Base-by-base conservation (phyloP, 2,888 invertebrate genomes). In the Cheilosia urbana region DNA sequence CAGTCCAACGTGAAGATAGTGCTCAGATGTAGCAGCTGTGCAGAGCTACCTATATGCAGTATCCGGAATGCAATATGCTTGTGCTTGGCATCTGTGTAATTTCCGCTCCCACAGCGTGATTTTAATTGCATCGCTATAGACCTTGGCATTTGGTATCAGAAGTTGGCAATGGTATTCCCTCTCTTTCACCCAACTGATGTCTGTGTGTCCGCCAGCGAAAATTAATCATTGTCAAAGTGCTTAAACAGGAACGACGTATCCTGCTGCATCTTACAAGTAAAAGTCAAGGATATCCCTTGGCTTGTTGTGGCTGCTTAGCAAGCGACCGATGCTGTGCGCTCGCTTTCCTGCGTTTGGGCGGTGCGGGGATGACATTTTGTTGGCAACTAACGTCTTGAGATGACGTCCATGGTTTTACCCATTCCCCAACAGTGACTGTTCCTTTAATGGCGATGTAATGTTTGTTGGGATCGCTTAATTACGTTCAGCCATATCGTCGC, bases 221-320 rank as follows among this genome's bases (percentile, higher is more conserved):
- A 89, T 89, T 88, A 89, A 89, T 89, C 89, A 89, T 87, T 89
- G 89, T 88, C 89, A 89, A 87, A 87, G 88, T 85, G 82, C 88
- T 88, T 89, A 87, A 88, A 89, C 88, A 88, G 85, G 76, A 87
- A 65, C 78, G 66, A 85, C 75, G 77, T 87, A 85, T 82, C 71
- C 82, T 84, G 66, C 58, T 78, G 83, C 78, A 79, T 72, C 78
- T 75, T 69, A 69, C 68, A 69, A 63, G 79, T 58, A 75, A 79
- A 79, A 84, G 79, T 79, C 83, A 79, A 79, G 68, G 79, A 65
- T 84, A 75, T 69, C 83, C 68, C 47, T 37, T 69, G 58, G 65
- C 47, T 68, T 57, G 55, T 62, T 75, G 79, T 73, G 63, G 63
- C 30, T 62, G 72, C 21, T 72, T 63, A 76, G 68, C 53, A 40